Evolutionary conservation across 2,113 vertebrate species (phyloP).

Genomic region (Pseudolaguvia tuberculata): DNA sequence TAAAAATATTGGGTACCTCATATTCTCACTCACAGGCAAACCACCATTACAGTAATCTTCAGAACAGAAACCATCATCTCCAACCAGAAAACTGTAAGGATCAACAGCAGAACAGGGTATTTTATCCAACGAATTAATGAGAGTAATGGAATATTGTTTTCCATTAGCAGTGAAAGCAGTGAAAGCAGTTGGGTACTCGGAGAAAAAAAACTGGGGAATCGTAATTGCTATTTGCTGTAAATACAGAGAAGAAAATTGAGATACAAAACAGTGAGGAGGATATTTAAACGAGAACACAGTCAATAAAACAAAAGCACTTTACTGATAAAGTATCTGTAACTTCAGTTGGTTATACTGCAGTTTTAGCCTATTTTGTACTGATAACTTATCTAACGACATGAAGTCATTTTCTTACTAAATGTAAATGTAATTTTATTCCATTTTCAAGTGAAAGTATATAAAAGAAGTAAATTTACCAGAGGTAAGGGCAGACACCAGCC

Average conservation of each 20-base stretch:
- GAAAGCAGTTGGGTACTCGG: slow-evolving; percentile 47
- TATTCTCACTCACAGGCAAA: slow-evolving; percentile 57
- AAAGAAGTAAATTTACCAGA: slow-evolving; percentile 40
- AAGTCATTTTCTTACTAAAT: no score
- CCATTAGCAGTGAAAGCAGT: no score
- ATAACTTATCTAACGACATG: no score
- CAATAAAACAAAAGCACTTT: no score
- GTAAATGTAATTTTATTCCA: no score
- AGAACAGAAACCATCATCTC: slow-evolving; percentile 51
- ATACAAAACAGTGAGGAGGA: neutral
- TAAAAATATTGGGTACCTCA: slow-evolving; percentile 58
- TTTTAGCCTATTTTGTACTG: no score
- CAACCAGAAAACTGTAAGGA: slow-evolving; percentile 58
- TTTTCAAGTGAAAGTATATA: no score
- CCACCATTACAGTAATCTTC: slow-evolving; percentile 65
- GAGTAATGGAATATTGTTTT: slow-evolving; percentile 42
- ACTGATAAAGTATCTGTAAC: no score
- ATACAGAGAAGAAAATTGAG: neutral
- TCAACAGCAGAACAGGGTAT: slow-evolving; percentile 11
- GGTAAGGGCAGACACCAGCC: slow-evolving; percentile 44
- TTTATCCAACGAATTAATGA: neutral
- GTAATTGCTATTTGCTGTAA: slow-evolving; percentile 30
- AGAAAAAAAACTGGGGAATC: neutral
- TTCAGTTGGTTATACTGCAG: no score
- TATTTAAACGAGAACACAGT: no score